A percentile compares a stretch with the other conserved stretches of the same genome.
phyloP scores from a whole-genome alignment of 2,113 vertebrate species.

The Arenaria interpres region DNA sequence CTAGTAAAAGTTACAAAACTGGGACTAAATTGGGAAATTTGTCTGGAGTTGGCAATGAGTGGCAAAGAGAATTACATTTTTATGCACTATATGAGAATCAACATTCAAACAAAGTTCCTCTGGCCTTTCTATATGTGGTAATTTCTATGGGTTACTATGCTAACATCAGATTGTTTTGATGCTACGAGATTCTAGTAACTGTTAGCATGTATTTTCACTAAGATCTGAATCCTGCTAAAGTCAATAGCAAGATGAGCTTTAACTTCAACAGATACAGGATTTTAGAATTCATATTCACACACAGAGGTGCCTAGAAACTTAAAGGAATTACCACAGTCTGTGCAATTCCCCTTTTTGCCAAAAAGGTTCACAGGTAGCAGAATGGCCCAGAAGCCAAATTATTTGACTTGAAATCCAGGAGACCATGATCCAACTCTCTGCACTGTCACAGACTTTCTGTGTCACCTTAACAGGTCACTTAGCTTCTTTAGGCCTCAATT shows the following conservation, averaged over 20 bases:
- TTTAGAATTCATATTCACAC: background rate
- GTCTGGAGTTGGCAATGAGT: background rate
- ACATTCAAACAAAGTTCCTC: background rate
- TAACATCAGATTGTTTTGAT: background rate
- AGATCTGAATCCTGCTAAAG: background rate
- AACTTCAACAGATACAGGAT: background rate
- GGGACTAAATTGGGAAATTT: background rate
- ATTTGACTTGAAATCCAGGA: background rate
- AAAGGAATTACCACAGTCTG: background rate
- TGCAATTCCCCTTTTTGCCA: background rate
- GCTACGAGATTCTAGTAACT: background rate
- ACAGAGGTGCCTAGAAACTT: background rate
- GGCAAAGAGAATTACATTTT: background rate
- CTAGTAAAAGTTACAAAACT: background rate
- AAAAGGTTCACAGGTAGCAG: background rate
- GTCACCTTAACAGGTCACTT: background rate
- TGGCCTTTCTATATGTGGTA: background rate
- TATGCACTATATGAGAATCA: background rate
- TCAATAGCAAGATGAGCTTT: background rate
- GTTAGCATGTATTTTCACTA: background rate
- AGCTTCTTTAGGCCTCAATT: background rate
- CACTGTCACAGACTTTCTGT: background rate
- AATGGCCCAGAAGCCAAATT: background rate
- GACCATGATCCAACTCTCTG: background rate
- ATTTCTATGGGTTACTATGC: background rate